Percentiles rank a stretch among this genome's conserved stretches.
Conservation (phyloP, 2,888 invertebrate species). For the Amaurobius ferox region DNA sequence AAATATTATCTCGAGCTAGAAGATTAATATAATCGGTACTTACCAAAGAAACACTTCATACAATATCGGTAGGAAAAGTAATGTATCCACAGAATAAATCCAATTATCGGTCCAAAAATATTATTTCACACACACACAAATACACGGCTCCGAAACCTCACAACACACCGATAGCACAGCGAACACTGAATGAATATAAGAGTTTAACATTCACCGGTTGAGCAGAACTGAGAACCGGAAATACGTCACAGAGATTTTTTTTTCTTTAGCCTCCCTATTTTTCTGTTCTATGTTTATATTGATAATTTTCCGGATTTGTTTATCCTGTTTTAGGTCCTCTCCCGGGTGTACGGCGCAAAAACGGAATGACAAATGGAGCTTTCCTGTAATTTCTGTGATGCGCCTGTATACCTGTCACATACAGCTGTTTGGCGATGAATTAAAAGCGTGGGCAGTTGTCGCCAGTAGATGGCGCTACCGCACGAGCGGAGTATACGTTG, state of each 20-base stretch:
- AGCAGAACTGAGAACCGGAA: slow-evolving; percentile 58
- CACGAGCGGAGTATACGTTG: slow-evolving; percentile 42
- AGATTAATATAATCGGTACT: slow-evolving; percentile 44
- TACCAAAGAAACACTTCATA: slow-evolving; percentile 33
- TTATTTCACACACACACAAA: background rate
- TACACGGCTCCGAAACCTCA: background rate
- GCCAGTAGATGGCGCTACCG: slow-evolving; percentile 65
- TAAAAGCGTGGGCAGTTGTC: slow-evolving; percentile 43
- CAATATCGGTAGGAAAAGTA: slow-evolving; percentile 44
- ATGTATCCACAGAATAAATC: slow-evolving; percentile 1
- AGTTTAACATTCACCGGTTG: slow-evolving; percentile 61
- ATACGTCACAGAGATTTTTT: slow-evolving; percentile 46
- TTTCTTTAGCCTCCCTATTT: slow-evolving; percentile 6
- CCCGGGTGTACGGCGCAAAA: background rate
- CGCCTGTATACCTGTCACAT: slow-evolving; percentile 57
- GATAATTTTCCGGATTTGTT: background rate
- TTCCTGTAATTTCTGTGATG: slow-evolving; percentile 35
- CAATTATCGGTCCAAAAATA: background rate
- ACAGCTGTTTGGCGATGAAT: slow-evolving; percentile 41
- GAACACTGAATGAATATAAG: slow-evolving; percentile 58
- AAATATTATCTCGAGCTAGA: slow-evolving; percentile 2
- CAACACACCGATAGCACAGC: background rate
- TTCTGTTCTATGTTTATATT: background rate
- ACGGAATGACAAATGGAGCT: background rate
- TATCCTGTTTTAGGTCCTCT: background rate